Evolutionary conservation across 2,888 invertebrate genomes (phyloP).

Genomic region (Leucophenga montana): DNA sequence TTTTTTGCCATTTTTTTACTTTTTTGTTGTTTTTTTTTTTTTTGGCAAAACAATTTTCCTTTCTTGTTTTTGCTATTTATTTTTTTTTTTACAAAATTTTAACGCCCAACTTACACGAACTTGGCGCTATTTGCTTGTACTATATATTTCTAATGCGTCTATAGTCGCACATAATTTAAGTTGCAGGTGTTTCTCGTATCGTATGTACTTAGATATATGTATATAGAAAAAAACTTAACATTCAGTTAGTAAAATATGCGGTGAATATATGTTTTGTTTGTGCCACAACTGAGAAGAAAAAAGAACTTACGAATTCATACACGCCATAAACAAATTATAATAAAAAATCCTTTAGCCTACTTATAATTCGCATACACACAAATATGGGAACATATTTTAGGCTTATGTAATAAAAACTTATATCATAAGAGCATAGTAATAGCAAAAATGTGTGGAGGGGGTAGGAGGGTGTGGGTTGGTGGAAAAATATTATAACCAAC

Average conservation of each 20-base stretch:
- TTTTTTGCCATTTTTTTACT: not conserved
- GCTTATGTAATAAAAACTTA: constrained; percentile 40
- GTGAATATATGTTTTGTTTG: too few species aligned
- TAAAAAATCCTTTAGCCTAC: constrained; percentile 40
- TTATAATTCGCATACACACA: constrained; percentile 30
- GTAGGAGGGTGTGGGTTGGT: too few species aligned
- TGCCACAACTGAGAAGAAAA: too few species aligned
- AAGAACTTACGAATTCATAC: constrained; percentile 27
- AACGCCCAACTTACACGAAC: too few species aligned
- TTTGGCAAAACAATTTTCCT: not conserved
- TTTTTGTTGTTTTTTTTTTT: not conserved
- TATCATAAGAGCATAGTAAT: constrained; percentile 45
- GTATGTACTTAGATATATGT: too few species aligned
- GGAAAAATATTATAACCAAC: too few species aligned
- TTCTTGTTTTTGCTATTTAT: not conserved
- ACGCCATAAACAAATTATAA: constrained; percentile 62
- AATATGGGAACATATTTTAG: constrained; percentile 9
- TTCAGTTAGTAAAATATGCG: too few species aligned
- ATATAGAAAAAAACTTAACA: too few species aligned
- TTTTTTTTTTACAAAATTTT: not conserved
- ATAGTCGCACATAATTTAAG: not conserved
- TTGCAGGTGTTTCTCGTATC: not conserved
- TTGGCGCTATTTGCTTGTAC: too few species aligned
- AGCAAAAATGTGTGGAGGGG: constrained; percentile 54
- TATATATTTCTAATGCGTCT: constrained; percentile 19